A percentile compares a stretch with the other conserved stretches of the same genome.
phyloP scores from a whole-genome alignment of 1,140 invertebrate genomes.

The Aphelinus certus region DNA sequence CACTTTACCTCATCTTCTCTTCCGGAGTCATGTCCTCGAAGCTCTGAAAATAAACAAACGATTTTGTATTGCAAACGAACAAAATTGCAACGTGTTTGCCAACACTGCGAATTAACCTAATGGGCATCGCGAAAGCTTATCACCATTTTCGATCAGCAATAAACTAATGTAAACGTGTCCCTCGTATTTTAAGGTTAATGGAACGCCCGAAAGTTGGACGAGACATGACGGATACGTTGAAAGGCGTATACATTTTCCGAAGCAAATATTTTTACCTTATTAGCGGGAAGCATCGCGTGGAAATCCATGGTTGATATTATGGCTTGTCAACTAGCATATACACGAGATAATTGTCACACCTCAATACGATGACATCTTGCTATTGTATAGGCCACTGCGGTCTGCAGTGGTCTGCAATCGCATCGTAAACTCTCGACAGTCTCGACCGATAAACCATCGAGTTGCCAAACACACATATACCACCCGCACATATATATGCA shows the following conservation, averaged over 20 bases:
- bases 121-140: no score
- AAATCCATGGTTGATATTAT: conserved; percentile 46
- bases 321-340: conserved; percentile 1
- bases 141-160: neutral
- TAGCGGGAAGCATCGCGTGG: conserved; percentile 45
- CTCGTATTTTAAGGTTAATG: conserved; percentile 21
- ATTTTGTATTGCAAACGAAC: neutral
- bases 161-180: conserved; percentile 13
- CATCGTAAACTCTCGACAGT: neutral
- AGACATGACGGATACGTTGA: no score
- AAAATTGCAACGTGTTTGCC: no score
- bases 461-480: no score
- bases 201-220: neutral
- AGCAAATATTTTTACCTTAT: conserved; percentile 48
- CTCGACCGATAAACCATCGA: no score
- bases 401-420: conserved; percentile 1
- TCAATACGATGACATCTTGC: conserved; percentile 6
- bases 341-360: conserved; percentile 4
- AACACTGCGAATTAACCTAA: no score
- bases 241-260: no score
- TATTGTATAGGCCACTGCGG: neutral
- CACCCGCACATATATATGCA: neutral
- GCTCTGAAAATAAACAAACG: conserved; percentile 66
- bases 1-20: conserved; percentile 72
- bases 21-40: conserved; percentile 75